These are phyloP conservation scores for Sericinus montela DNA, from an alignment of 2,888 invertebrate species.

Conservation along the genomic window DNA sequence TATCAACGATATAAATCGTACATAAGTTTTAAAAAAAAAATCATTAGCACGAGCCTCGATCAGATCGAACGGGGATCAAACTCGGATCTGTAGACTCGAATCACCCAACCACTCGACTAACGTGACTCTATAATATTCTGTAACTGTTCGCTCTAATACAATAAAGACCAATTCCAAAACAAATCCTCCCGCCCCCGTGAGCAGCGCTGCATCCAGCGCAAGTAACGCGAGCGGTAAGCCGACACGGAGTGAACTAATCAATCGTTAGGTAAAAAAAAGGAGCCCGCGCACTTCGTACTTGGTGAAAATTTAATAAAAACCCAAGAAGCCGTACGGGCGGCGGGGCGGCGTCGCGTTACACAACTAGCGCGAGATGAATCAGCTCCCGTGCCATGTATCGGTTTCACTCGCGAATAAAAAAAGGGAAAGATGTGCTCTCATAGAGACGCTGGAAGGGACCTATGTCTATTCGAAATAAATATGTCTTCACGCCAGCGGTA, in stretches of 20 bases:
- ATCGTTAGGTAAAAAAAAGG: neutral
- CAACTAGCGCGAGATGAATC: slow-evolving; percentile 8
- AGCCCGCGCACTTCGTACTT: neutral
- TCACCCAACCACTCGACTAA: no score
- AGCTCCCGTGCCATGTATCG: slow-evolving; percentile 3
- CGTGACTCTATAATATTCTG: no score
- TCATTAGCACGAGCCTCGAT: no score
- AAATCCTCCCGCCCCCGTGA: slow-evolving; percentile 1
- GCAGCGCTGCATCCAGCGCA: neutral
- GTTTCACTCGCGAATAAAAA: slow-evolving; percentile 6
- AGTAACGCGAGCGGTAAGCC: slow-evolving; percentile 4
- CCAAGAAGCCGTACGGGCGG: slow-evolving; percentile 8
- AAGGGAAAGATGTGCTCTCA: neutral
- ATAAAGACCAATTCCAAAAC: neutral
- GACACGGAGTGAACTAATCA: slow-evolving; percentile 14
- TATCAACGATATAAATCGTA: no score
- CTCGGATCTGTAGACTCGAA: no score
- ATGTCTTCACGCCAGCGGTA: no score
- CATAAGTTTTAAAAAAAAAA: no score
- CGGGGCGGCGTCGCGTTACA: slow-evolving; percentile 9
- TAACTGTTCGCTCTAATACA: no score
- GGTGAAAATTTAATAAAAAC: slow-evolving; percentile 15
- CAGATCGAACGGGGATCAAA: no score
- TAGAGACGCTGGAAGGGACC: slow-evolving; percentile 4
- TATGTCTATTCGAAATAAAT: no score